Percentiles rank a stretch among this genome's conserved stretches.
Evolutionary conservation across 2,113 vertebrate genomes (phyloP).

Genomic region (Lepisosteus oculatus): DNA sequence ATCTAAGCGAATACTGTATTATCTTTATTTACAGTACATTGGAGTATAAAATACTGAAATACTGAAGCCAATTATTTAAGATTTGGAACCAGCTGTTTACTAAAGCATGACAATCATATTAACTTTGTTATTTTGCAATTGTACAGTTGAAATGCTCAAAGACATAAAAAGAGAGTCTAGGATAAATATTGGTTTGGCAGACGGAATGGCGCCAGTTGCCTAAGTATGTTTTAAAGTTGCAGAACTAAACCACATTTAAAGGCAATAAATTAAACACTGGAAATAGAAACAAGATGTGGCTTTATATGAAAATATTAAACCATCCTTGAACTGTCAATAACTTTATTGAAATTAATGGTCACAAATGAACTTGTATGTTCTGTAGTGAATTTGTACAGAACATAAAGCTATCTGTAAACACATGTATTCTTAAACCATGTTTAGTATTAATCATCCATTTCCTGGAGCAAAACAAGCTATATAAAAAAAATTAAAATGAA

Average conservation of each 20-base stretch:
- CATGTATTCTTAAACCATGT: no score
- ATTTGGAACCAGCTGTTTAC: no score
- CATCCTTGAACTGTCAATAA: background rate
- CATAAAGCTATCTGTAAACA: background rate
- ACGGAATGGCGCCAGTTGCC: constrained; percentile 51
- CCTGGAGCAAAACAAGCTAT: no score
- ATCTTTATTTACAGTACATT: no score
- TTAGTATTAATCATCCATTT: no score
- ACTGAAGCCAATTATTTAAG: no score
- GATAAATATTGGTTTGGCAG: constrained; percentile 42
- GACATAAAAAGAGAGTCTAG: constrained; percentile 49
- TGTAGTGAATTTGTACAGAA: background rate
- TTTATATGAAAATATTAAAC: constrained; percentile 13
- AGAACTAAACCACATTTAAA: constrained; percentile 53
- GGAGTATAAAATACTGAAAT: no score
- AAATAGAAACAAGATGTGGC: constrained; percentile 52
- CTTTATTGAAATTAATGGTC: background rate
- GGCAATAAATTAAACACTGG: constrained; percentile 44
- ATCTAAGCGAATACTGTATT: no score
- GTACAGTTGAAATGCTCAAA: constrained; percentile 30
- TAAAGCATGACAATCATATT: no score
- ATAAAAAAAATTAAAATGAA: no score
- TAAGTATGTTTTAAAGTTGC: constrained; percentile 43
- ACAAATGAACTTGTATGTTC: background rate
- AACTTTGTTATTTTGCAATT: no score